These are phyloP conservation scores for Trogon melanurus DNA, from an alignment of 2,113 vertebrate species.

Conservation along the genomic window DNA sequence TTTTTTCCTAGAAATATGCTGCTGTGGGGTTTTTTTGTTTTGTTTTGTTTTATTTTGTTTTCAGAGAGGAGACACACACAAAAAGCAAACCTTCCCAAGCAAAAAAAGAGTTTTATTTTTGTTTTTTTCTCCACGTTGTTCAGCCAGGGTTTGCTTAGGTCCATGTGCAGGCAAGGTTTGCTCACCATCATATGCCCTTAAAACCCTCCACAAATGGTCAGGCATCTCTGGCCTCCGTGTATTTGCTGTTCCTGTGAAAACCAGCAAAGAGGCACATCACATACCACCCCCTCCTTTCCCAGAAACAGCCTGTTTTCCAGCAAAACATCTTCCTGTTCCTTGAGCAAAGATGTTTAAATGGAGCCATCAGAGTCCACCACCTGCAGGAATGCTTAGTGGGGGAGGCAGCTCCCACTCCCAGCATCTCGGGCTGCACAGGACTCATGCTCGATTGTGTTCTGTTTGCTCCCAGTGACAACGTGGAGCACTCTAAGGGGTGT, in stretches of 20 bases:
- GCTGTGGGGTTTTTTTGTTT: too few relatives aligned
- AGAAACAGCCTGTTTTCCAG: background rate
- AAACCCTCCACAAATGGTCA: background rate
- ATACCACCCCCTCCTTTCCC: background rate
- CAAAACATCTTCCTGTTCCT: background rate
- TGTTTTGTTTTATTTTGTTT: background rate
- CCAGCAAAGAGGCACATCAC: background rate
- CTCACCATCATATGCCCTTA: background rate
- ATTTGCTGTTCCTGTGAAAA: background rate
- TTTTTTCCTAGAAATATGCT: background rate
- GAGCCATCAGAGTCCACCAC: background rate
- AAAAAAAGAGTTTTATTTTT: background rate
- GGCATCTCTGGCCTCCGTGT: background rate
- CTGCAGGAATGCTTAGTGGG: background rate
- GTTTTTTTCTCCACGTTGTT: background rate
- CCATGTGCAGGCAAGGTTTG: background rate
- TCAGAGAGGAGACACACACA: background rate
- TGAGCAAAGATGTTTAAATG: rapidly evolving
- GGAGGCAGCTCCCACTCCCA: background rate
- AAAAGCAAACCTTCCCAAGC: background rate
- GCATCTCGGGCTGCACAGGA: background rate
- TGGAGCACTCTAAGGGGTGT: background rate
- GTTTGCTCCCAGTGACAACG: background rate
- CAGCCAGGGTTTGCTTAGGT: background rate
- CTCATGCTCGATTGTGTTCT: rapidly evolving